A percentile compares a stretch with the other conserved stretches of the same genome.
These are phyloP conservation scores for Chaetodon trifasciatus DNA, from an alignment of 2,797 vertebrate genomes.

Conservation along the genomic window DNA sequence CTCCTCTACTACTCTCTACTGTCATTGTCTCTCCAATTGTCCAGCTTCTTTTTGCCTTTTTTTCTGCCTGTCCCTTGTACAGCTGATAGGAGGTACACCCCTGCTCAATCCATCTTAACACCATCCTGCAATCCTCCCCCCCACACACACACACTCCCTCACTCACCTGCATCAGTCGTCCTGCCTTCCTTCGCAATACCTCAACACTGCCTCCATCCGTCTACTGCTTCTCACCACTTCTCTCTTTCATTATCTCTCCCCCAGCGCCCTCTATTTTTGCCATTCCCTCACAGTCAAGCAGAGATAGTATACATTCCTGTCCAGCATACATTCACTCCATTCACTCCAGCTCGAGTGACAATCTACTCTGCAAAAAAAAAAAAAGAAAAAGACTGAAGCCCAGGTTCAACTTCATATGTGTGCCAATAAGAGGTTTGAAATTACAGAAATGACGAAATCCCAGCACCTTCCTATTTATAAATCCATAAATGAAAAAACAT, in stretches of 20 bases:
- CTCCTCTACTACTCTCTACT: constrained; percentile 47
- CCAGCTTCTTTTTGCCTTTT: constrained; percentile 29
- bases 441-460: not conserved
- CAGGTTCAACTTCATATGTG: constrained; percentile 16
- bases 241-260: constrained; percentile 38
- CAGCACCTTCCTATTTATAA: not conserved
- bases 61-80: constrained; percentile 19
- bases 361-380: constrained; percentile 15
- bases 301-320: constrained; percentile 40
- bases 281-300: constrained; percentile 35
- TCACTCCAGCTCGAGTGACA: constrained; percentile 34
- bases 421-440: not conserved
- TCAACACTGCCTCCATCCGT: constrained; percentile 10
- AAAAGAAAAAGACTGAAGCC: constrained; percentile 15
- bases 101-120: constrained; percentile 62
- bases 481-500: not conserved
- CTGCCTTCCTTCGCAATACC: constrained; percentile 21
- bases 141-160: not conserved
- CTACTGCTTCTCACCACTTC: constrained; percentile 34
- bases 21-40: constrained; percentile 51
- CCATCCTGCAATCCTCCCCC: constrained; percentile 37
- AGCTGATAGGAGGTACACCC: constrained; percentile 57
- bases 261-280: constrained; percentile 16
- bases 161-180: constrained; percentile 39
- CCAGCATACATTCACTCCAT: constrained; percentile 46